phyloP scores from a whole-genome alignment of 2,113 vertebrate species.

The Phylloscopus whistleri region DNA sequence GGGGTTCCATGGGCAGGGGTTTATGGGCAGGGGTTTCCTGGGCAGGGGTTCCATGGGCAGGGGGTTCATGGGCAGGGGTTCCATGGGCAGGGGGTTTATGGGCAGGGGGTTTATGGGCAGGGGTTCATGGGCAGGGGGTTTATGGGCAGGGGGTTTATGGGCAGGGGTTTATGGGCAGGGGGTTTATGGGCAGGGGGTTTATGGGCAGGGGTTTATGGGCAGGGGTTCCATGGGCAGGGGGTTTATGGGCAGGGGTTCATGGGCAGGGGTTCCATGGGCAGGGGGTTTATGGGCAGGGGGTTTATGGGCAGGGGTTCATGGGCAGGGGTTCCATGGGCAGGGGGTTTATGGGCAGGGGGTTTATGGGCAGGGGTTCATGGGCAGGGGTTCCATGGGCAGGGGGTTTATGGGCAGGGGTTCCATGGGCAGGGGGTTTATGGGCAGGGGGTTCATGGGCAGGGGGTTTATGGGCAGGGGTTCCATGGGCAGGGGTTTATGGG shows the following conservation, averaged over 20 bases:
- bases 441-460: too few relatives aligned
- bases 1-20: accelerated
- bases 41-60: background rate
- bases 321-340: background rate
- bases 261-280: background rate
- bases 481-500: too few relatives aligned
- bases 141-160: too few relatives aligned
- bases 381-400: background rate
- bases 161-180: accelerated
- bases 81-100: accelerated
- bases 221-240: background rate
- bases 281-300: accelerated
- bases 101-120: background rate
- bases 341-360: background rate
- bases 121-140: background rate
- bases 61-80: background rate
- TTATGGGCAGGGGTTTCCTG: too few relatives aligned
- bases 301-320: too few relatives aligned
- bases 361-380: too few relatives aligned
- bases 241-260: accelerated
- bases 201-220: accelerated
- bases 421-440: too few relatives aligned
- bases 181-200: background rate
- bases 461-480: too few relatives aligned
- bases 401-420: background rate